These are phyloP conservation scores for Drosophila parthenogenetica DNA, from an alignment of 2,888 invertebrate species.

Conservation along the genomic window DNA sequence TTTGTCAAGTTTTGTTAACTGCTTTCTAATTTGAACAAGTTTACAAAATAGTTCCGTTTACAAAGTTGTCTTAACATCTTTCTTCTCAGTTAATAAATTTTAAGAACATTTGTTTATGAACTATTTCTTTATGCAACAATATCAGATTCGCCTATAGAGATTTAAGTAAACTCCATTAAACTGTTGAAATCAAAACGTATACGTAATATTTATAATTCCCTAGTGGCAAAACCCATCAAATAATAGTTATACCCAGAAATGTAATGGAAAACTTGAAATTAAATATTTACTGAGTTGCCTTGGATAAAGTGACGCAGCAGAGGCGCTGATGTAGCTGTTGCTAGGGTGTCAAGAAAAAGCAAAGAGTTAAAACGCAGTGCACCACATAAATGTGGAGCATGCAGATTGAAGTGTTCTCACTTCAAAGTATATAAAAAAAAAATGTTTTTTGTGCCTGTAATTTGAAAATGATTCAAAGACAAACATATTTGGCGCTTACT, in stretches of 20 bases:
- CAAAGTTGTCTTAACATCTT: too few species aligned
- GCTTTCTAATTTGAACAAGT: too few species aligned
- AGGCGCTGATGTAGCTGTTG: not conserved
- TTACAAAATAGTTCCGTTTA: too few species aligned
- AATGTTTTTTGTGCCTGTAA: not conserved
- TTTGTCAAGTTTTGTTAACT: too few species aligned
- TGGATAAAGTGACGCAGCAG: not conserved
- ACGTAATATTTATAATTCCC: not conserved
- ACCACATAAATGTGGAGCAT: constrained; percentile 75
- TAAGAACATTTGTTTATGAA: too few species aligned
- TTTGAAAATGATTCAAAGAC: not conserved
- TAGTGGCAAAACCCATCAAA: constrained; percentile 14
- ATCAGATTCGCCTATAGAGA: too few species aligned
- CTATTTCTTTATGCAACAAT: too few species aligned
- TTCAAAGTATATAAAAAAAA: constrained; percentile 18
- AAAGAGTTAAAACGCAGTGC: constrained; percentile 61
- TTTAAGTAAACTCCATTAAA: too few species aligned
- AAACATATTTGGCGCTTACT: too few species aligned
- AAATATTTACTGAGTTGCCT: constrained; percentile 64
- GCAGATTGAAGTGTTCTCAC: constrained; percentile 72
- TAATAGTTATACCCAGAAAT: constrained; percentile 24
- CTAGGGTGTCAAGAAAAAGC: constrained; percentile 43
- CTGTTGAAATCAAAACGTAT: too few species aligned
- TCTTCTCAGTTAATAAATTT: too few species aligned
- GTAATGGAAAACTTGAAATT: constrained; percentile 55